Percentiles rank a stretch among this genome's conserved stretches.
Conservation (phyloP, 2,888 invertebrate species). For the Pasiphila rectangulata region DNA sequence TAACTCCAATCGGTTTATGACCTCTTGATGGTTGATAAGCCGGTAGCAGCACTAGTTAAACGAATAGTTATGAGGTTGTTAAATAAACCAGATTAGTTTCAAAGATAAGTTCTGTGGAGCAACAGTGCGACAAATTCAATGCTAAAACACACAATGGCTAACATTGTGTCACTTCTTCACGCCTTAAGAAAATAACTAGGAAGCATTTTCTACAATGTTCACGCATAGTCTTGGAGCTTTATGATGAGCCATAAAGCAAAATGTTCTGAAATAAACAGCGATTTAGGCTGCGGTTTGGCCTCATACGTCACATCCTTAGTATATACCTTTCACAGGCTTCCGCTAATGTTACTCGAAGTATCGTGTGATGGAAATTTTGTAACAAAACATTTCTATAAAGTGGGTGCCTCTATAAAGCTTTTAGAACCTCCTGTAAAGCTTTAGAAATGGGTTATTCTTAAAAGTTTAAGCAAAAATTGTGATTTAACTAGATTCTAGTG, state of each 20-base stretch:
- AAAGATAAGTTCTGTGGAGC: background rate
- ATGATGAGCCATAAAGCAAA: conserved; percentile 52
- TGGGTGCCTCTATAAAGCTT: no score
- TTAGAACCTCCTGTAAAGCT: no score
- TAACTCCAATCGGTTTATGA: no score
- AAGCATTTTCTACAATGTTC: conserved; percentile 42
- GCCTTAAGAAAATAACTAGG: conserved; percentile 33
- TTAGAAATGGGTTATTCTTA: no score
- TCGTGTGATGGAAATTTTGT: no score
- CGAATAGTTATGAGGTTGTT: background rate
- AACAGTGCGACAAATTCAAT: conserved; percentile 10
- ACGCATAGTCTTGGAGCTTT: conserved; percentile 38
- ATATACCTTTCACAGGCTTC: no score
- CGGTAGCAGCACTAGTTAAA: no score
- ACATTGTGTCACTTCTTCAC: conserved; percentile 28
- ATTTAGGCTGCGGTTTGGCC: conserved; percentile 21
- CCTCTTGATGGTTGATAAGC: no score
- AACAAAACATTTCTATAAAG: no score
- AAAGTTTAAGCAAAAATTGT: no score
- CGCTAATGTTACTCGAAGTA: no score
- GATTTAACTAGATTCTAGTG: no score
- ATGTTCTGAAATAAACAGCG: conserved; percentile 41
- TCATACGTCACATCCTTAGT: background rate
- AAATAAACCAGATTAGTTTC: background rate
- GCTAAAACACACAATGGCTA: conserved; percentile 11